phyloP scores from a whole-genome alignment of 2,797 vertebrate species.

The Fistularia commersonii region DNA sequence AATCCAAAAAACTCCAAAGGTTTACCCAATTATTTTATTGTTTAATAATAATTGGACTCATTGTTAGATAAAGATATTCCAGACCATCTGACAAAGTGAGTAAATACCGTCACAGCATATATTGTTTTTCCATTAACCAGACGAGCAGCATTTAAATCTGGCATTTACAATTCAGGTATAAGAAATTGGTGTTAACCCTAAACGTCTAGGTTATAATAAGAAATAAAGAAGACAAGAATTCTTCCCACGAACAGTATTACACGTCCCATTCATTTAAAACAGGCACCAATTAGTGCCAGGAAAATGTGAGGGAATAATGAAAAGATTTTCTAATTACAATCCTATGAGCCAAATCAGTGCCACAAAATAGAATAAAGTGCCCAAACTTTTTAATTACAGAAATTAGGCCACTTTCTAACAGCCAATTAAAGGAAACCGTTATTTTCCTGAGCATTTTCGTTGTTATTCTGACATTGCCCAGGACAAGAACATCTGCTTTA shows the following conservation, averaged over 20 bases:
- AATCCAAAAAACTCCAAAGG: too few species aligned
- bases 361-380: slow-evolving; percentile 55
- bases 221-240: slow-evolving; percentile 37
- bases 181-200: slow-evolving; percentile 27
- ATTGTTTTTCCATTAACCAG: too few species aligned
- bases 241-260: slow-evolving; percentile 43
- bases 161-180: slow-evolving; percentile 36
- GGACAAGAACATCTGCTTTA: too few species aligned
- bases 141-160: slow-evolving; percentile 24
- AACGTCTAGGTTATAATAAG: slow-evolving; percentile 29
- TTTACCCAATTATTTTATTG: too few species aligned
- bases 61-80: too few species aligned
- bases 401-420: slow-evolving; percentile 53
- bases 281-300: slow-evolving; percentile 63
- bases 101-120: too few species aligned
- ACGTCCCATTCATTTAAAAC: slow-evolving; percentile 61
- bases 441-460: slow-evolving; percentile 38
- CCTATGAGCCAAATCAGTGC: slow-evolving; percentile 48
- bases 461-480: too few species aligned
- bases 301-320: slow-evolving; percentile 52
- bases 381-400: slow-evolving; percentile 65
- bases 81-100: too few species aligned
- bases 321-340: slow-evolving; percentile 61
- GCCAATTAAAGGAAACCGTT: slow-evolving; percentile 52
- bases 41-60: too few species aligned